Base-by-base conservation (phyloP, 2,888 invertebrate species). In the Torymus tubicola region DNA sequence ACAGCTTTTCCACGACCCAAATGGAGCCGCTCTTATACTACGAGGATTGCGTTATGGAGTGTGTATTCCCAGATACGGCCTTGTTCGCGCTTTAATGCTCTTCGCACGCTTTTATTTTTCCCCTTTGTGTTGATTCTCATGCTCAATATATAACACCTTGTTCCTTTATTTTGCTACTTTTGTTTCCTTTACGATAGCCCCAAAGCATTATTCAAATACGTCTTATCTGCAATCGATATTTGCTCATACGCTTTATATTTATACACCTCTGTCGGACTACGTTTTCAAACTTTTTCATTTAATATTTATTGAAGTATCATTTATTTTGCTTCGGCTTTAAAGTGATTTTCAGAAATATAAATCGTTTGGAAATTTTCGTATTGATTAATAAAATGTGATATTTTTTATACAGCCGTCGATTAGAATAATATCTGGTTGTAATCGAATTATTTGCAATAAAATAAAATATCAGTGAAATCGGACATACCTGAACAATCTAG, bases 1-100 rank as follows among this genome's bases (percentile, higher is more conserved):
- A 77, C 63, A 70, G 77, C 57, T 77, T 77, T 57, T 61, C 69
- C 42, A 3, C 31, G 14, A 13, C 12, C 42, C 21, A 42, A 57
- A 64, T 69, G 57, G 57, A 24, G 21, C 31, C 0, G 21, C 52
- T 21, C 65, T 73, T 55, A 64, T 72, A 58, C 21, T 21, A 21
- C 21, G 21, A 21, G 60, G 50, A 52, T 68, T 67, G 65, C 55
- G 31, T 14, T 42, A 70, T 42, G 11, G 31, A 31, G 61, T 63
- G 53, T 53, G 42, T 24, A 21, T 55, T 11, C 52, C 12, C 13
- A n/a, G 57, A 24, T 16, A 52, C n/a, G 53, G 55, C 55, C 55
- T 74, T 50, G 50, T 55, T 65, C 21, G 50, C n/a, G 21, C 21
- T 74, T 65, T 74, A 65, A 65, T 58, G 57, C 65, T 55, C 31